Conservation (phyloP, 64 coral and sea anemone genomes). For the Actinia tenebrosa region DNA sequence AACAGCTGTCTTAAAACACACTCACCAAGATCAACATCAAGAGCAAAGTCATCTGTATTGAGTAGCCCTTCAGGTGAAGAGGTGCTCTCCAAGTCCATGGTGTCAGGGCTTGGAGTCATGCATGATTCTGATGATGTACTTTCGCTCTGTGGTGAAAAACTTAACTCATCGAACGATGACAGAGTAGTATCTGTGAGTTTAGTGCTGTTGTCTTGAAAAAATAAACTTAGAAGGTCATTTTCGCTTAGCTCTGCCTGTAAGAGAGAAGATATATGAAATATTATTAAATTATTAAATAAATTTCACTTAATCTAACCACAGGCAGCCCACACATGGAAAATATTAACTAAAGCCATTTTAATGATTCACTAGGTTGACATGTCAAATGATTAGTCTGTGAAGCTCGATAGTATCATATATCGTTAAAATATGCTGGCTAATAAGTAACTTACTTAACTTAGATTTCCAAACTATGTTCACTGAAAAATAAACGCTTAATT, state of each 20-base stretch:
- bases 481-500: neutral
- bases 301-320: neutral
- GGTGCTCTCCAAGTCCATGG: conserved; percentile 57
- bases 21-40: conserved; percentile 69
- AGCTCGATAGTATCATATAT: neutral
- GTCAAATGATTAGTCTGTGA: neutral
- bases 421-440: neutral
- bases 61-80: conserved; percentile 43
- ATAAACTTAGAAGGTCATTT: conserved; percentile 4
- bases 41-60: conserved; percentile 41
- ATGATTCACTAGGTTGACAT: neutral
- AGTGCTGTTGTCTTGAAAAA: conserved; percentile 28
- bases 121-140: conserved; percentile 79
- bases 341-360: no score
- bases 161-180: neutral
- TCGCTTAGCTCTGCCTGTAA: conserved; percentile 7
- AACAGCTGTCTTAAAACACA: neutral
- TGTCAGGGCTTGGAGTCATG: conserved; percentile 66
- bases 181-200: conserved; percentile 3
- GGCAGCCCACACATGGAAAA: no score
- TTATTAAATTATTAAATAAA: neutral
- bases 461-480: neutral
- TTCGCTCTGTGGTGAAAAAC: conserved; percentile 57
- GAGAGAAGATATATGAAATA: neutral
- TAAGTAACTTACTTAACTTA: neutral